Evolutionary conservation across 2,113 vertebrate genomes (phyloP).

Genomic region (Cephalopholis sonnerati): DNA sequence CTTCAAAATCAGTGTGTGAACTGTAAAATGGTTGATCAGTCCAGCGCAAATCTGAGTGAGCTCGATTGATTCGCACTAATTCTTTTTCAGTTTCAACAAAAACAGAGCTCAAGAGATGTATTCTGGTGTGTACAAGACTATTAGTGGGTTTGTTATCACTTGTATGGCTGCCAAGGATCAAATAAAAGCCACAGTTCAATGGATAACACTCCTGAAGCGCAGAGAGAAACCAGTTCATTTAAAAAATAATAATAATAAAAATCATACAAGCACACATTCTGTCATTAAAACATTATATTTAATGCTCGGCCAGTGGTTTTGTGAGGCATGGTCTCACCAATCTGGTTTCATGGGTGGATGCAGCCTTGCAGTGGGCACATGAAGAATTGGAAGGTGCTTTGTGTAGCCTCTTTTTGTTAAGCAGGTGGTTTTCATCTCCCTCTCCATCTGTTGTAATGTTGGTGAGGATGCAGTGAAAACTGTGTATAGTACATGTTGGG

Average conservation of each 20-base stretch:
- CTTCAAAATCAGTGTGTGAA: conserved; percentile 1
- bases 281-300: conserved; percentile 28
- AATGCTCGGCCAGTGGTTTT: conserved; percentile 20
- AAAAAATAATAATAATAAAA: conserved; percentile 23
- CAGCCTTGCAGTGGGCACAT: neutral
- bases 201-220: neutral
- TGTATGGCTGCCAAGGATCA: neutral
- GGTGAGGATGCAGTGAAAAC: neutral
- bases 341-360: conserved; percentile 17
- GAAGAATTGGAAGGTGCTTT: neutral
- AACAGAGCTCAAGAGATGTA: neutral
- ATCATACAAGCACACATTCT: conserved; percentile 32
- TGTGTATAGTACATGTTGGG: neutral
- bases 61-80: neutral
- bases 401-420: neutral
- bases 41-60: neutral
- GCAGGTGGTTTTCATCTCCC: neutral
- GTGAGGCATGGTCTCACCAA: conserved; percentile 5
- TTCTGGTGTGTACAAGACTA: neutral
- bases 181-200: conserved; percentile 10
- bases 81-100: neutral
- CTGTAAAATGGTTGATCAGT: neutral
- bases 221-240: conserved; percentile 23
- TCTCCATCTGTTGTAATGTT: neutral
- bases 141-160: conserved; percentile 15